Percentiles rank a stretch among this genome's conserved stretches.
Conservation (phyloP, 2,888 invertebrate genomes). For the Pemphredon lugubris region DNA sequence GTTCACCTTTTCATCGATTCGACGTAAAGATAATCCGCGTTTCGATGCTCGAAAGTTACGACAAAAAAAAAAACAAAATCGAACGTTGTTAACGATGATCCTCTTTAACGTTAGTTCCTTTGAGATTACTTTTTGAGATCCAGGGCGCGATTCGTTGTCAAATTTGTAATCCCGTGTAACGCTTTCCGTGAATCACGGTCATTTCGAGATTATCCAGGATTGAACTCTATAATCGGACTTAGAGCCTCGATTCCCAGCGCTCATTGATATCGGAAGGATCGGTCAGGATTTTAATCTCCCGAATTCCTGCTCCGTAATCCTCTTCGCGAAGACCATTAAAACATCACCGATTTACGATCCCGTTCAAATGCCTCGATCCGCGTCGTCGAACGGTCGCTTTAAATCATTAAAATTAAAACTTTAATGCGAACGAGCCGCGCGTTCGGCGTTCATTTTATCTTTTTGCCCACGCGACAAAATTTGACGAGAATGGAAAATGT, state of each 20-base stretch:
- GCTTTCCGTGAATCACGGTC: constrained; percentile 34
- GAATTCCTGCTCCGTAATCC: background rate
- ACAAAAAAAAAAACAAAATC: too few relatives aligned
- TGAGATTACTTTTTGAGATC: background rate
- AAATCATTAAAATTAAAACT: too few relatives aligned
- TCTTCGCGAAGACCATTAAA: background rate
- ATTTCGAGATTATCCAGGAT: constrained; percentile 34
- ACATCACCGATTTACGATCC: too few relatives aligned
- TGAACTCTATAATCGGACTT: constrained; percentile 31
- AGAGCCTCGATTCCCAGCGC: constrained; percentile 25
- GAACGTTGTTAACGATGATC: background rate
- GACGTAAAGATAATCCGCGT: too few relatives aligned
- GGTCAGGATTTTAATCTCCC: background rate
- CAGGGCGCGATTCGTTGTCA: constrained; percentile 21
- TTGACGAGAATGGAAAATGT: too few relatives aligned
- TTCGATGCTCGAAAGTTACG: too few relatives aligned
- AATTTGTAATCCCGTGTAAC: constrained; percentile 41
- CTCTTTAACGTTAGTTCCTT: background rate
- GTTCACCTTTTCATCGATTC: too few relatives aligned
- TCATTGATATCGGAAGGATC: constrained; percentile 33
- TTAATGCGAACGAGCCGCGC: too few relatives aligned
- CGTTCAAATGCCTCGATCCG: too few relatives aligned
- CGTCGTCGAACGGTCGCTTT: too few relatives aligned
- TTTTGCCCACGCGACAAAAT: too few relatives aligned
- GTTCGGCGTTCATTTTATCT: too few relatives aligned